These are phyloP conservation scores for Agriopis leucophaearia DNA, from an alignment of 2,888 invertebrate species.

Conservation along the genomic window DNA sequence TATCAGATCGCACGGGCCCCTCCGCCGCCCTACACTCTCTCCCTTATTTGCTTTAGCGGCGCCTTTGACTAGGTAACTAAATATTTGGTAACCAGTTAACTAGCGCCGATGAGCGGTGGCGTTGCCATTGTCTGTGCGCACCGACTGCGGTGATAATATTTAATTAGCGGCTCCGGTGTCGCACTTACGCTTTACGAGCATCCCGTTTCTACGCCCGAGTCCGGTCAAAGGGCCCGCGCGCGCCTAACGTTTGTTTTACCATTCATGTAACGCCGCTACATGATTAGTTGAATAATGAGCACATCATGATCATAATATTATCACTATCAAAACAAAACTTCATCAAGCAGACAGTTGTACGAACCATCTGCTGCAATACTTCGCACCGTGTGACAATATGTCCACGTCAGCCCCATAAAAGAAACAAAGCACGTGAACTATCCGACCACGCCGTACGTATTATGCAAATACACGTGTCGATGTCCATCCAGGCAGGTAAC, in stretches of 20 bases:
- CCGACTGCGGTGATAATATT: conserved; percentile 82
- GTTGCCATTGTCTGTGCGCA: conserved; percentile 76
- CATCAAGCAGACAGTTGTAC: conserved; percentile 29
- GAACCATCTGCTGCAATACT: conserved; percentile 41
- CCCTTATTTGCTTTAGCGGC: conserved; percentile 75
- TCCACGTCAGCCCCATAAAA: conserved; percentile 54
- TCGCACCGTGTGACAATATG: conserved; percentile 52
- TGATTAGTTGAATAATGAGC: conserved; percentile 75
- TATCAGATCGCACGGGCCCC: conserved; percentile 74
- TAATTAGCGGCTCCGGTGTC: conserved; percentile 82
- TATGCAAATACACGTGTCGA: conserved; percentile 47
- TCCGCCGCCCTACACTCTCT: conserved; percentile 53
- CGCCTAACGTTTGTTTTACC: conserved; percentile 74
- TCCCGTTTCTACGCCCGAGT: conserved; percentile 59
- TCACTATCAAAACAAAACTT: conserved; percentile 52
- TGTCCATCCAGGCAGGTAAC: conserved; percentile 42
- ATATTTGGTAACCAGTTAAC: conserved; percentile 83
- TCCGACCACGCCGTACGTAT: conserved; percentile 38
- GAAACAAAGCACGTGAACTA: conserved; percentile 57
- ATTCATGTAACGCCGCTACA: conserved; percentile 63
- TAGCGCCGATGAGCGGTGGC: conserved; percentile 78
- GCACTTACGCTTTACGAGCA: conserved; percentile 72
- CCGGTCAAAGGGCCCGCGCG: conserved; percentile 73
- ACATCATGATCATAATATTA: conserved; percentile 64
- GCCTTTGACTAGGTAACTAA: conserved; percentile 78